phyloP scores from a whole-genome alignment of 35 echinoderm and acorn worm species.

The Apostichopus californicus region DNA sequence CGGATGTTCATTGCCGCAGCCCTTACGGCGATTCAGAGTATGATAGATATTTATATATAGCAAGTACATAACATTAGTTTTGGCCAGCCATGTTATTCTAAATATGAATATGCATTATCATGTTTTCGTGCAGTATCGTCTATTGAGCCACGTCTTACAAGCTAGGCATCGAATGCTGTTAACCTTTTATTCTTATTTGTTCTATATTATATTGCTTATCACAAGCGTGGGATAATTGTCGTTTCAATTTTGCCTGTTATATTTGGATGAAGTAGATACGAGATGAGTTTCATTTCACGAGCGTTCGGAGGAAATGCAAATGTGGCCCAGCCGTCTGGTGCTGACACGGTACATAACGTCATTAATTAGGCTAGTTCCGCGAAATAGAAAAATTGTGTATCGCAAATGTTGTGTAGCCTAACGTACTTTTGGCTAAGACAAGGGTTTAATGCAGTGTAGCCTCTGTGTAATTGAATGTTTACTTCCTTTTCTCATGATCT shows the following conservation, averaged over 20 bases:
- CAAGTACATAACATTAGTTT: not conserved
- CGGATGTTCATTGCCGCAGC: too few relatives aligned
- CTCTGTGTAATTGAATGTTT: not conserved
- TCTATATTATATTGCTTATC: not conserved
- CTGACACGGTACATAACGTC: not conserved
- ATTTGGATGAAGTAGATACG: not conserved
- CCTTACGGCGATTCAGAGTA: too few relatives aligned
- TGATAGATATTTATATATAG: not conserved
- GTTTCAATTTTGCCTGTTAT: not conserved
- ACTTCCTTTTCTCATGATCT: too few relatives aligned
- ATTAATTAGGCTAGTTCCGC: slow-evolving; percentile 8
- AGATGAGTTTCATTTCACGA: slow-evolving; percentile 5
- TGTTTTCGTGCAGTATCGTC: not conserved
- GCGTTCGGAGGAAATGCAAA: slow-evolving; percentile 36
- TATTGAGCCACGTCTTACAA: slow-evolving; percentile 1
- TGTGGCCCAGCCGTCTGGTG: slow-evolving; percentile 24
- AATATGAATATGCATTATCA: not conserved
- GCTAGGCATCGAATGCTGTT: not conserved
- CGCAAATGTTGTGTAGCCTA: not conserved
- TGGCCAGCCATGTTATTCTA: not conserved
- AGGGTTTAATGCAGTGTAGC: not conserved
- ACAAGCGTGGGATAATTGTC: not conserved
- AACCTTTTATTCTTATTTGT: not conserved
- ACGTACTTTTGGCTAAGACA: not conserved
- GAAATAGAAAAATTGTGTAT: not conserved